Percentiles rank a stretch among this genome's conserved stretches.
Evolutionary conservation across 2,113 vertebrate species (phyloP).

Genomic region (Dascyllus trimaculatus): DNA sequence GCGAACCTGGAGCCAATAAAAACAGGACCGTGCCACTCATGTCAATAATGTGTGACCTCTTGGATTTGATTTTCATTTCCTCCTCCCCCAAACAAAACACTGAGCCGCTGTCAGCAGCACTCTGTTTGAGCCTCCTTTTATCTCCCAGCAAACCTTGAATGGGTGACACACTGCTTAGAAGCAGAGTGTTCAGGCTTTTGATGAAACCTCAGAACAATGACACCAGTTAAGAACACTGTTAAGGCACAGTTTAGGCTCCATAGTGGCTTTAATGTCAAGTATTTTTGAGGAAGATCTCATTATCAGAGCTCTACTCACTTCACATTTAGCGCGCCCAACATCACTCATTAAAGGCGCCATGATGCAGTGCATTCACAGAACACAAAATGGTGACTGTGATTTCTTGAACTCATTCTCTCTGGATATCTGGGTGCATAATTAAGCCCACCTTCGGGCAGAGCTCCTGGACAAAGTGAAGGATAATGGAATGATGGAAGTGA

Average conservation of each 20-base stretch:
- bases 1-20: slow-evolving; percentile 63
- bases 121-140: slow-evolving; percentile 52
- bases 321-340: neutral
- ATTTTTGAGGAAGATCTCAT: neutral
- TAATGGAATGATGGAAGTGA: slow-evolving; percentile 40
- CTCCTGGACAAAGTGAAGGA: slow-evolving; percentile 33
- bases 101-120: slow-evolving; percentile 43
- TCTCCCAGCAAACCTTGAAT: slow-evolving; percentile 32
- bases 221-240: neutral
- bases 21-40: slow-evolving; percentile 59
- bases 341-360: neutral
- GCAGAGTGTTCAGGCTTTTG: neutral
- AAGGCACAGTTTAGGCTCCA: neutral
- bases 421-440: slow-evolving; percentile 59
- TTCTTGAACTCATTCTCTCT: slow-evolving; percentile 10
- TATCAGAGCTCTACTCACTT: neutral
- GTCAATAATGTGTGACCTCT: slow-evolving; percentile 73
- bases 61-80: slow-evolving; percentile 76
- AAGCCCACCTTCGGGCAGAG: slow-evolving; percentile 40
- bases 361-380: neutral
- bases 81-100: slow-evolving; percentile 35
- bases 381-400: slow-evolving; percentile 20
- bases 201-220: slow-evolving; percentile 16
- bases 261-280: slow-evolving; percentile 8
- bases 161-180: slow-evolving; percentile 16